Conservation (phyloP, 2,888 invertebrate species). For the Scelioninae gen. 1 region DNA sequence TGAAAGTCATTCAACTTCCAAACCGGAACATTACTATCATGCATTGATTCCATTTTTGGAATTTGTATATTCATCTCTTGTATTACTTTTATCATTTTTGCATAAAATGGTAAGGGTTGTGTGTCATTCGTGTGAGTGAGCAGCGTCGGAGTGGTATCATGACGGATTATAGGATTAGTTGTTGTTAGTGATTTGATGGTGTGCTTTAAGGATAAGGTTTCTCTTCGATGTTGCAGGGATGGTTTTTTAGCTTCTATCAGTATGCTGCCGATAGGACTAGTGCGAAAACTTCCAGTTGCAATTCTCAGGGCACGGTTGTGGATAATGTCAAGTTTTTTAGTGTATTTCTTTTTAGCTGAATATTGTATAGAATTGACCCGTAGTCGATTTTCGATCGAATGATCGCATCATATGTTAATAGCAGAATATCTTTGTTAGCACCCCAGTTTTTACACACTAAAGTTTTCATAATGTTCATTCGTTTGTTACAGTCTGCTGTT, state of each 20-base stretch:
- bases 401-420: neutral
- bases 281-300: neutral
- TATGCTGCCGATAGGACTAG: neutral
- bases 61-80: neutral
- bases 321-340: conserved; percentile 6
- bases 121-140: neutral
- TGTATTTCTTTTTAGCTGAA: conserved; percentile 1
- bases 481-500: conserved; percentile 4
- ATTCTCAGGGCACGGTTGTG: conserved; percentile 14
- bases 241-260: conserved; percentile 17
- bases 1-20: neutral
- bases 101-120: neutral
- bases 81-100: neutral
- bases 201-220: neutral
- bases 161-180: too few species aligned
- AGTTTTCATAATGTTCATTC: conserved; percentile 1
- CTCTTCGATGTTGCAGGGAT: conserved; percentile 2
- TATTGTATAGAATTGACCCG: conserved; percentile 5
- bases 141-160: neutral
- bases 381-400: conserved; percentile 17
- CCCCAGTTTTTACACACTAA: conserved; percentile 4
- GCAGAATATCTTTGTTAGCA: neutral
- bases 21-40: neutral
- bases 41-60: neutral
- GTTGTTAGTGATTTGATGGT: too few species aligned